Evolutionary conservation across 2,113 vertebrate genomes (phyloP), one percentile per base, ranked within the genome.

Genomic region (Rattus rattus): DNA sequence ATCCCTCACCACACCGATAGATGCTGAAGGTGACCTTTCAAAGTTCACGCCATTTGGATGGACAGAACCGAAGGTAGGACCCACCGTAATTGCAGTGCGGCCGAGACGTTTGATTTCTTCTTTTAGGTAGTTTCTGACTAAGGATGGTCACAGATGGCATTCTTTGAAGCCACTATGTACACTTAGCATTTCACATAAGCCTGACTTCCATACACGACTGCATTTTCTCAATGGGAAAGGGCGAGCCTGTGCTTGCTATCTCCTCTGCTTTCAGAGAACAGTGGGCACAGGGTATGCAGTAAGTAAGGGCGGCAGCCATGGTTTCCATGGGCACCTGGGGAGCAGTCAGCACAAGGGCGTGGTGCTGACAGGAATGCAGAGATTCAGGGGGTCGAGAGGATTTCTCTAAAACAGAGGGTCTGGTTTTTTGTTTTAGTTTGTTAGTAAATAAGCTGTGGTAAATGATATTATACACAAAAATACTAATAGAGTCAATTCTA

Each of bases 381-480:
- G 24, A 80, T 12, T 33, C 7, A 33, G 56, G 49, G 3, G 28
- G 22, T 87, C 5, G 8, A 59, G 2, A 28, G 17, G 59, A 24
- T 11, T 77, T 70, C 76, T 94, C 75, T 73, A 87, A 90, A 43
- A 90, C 5, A 39, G 90, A 98, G 86, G 9, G 43, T 43, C 3
- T 43, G 43, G 2, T 43, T 43, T 43, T 43, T 43, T 43, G 43
- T 43, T 43, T 97, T 94, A 98, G 93, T 97, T 93, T 43, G 95
- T 70, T 84, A 89, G 75, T 93, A 97, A 98, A 97, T 95, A 98
- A 97, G 96, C 28, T 76, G 85, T 69, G 67, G 67, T 69, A 97
- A 97, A 98, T 96, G 39, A 90, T 94, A 96, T 77, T 30, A 96
- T 5, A 61, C 47, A 19, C 13, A 63, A 33, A 47, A 96, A 81